These are phyloP conservation scores for Liopterus haemorrhoidalis DNA, from an alignment of 2,888 invertebrate genomes.

Conservation along the genomic window DNA sequence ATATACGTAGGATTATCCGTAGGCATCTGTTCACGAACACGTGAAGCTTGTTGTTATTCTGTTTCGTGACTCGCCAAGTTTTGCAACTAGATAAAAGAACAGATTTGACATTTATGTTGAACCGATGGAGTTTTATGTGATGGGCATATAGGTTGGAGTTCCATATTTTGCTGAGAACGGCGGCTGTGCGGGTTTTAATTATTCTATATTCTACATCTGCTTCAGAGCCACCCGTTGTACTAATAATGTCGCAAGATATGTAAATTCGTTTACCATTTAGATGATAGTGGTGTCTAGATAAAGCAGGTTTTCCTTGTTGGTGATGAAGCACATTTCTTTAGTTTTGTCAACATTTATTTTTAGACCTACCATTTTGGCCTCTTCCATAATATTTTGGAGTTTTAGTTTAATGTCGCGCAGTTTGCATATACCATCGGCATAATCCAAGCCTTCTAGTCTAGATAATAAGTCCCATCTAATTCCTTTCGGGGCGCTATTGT, in stretches of 20 bases:
- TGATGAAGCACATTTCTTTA: neutral
- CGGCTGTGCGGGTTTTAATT: constrained; percentile 1
- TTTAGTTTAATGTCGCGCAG: neutral
- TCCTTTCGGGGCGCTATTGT: neutral
- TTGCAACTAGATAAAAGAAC: no score
- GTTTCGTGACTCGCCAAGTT: no score
- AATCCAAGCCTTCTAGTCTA: neutral
- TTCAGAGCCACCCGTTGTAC: neutral
- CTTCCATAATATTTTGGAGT: neutral
- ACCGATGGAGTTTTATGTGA: constrained; percentile 9
- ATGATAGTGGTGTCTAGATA: neutral
- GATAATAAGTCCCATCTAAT: neutral
- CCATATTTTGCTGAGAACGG: neutral
- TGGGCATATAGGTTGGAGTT: no score
- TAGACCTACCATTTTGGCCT: neutral
- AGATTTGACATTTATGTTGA: no score
- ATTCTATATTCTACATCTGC: constrained; percentile 1
- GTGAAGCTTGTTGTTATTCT: no score
- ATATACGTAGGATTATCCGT: no score
- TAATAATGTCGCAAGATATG: neutral
- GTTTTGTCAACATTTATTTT: constrained; percentile 3
- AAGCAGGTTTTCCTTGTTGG: neutral
- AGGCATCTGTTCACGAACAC: no score
- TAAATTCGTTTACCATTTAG: neutral
- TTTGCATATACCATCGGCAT: constrained; percentile 1